Base-by-base conservation (phyloP, 2,888 invertebrate species). In the Theretra japonica region DNA sequence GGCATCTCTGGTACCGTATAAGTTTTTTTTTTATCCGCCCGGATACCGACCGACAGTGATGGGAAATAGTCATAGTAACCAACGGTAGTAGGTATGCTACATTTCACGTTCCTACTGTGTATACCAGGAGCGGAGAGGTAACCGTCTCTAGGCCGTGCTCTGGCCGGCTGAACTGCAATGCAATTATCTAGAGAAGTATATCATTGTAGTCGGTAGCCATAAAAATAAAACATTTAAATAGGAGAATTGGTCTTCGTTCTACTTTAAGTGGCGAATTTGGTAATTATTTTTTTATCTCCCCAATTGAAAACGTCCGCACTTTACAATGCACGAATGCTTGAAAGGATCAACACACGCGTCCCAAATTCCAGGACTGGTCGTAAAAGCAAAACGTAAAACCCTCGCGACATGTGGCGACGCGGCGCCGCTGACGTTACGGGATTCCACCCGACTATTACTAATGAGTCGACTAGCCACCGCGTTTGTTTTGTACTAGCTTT, bases 371-470 rank as follows among this genome's bases (percentile, higher is more conserved):
- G 23, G 65, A 57, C 30, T n/a, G 56, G 23, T 70, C 60, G 60
- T 60, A 30, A 50, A 60, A 53, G 25, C 50, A 62, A 60, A 65
- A 65, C 62, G 65, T 65, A 65, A 33, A 65, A 50, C 73, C 68
- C 70, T 50, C 23, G 72, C 53, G 75, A 84, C 88, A 90, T 89
- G 86, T 90, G 90, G 88, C 82, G 89, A 80, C 84, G 80, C 83
- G 77, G 89, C 88, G 89, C 91, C 91, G 81, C 76, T 92, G 89
- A 91, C 90, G 91, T 90, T 88, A 91, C 83, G 83, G 86, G 88
- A 87, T 84, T 83, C 85, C 85, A 83, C 79, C 85, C 83, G 82
- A 80, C 79, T 80, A 80, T 84, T 79, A 80, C 80, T 73, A 73
- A 73, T 70, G 73, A 73, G 68, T 70, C 68, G 56, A 41, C 62